Evolutionary conservation across 2,113 vertebrate species (phyloP).

Genomic region (Glaucomys volans): DNA sequence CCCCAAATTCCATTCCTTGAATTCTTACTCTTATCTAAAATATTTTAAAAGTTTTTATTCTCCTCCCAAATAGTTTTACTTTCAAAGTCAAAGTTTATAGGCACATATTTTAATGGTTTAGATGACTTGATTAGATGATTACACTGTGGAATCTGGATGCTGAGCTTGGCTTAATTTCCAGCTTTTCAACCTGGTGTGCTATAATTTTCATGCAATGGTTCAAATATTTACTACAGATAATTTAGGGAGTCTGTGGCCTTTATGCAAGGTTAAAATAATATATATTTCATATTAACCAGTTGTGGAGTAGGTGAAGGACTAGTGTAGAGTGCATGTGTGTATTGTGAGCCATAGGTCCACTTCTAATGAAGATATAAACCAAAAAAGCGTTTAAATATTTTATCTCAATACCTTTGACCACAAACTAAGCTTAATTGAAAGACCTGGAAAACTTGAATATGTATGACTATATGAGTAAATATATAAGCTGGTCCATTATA

Average conservation of each 20-base stretch:
- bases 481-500: neutral
- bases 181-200: neutral
- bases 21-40: conserved; percentile 41
- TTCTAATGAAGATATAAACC: conserved; percentile 14
- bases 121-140: conserved; percentile 3
- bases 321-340: neutral
- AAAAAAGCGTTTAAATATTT: neutral
- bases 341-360: neutral
- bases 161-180: conserved; percentile 25
- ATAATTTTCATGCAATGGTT: conserved; percentile 48
- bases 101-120: conserved; percentile 1
- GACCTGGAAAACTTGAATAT: conserved; percentile 40
- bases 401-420: neutral
- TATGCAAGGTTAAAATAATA: neutral
- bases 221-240: conserved; percentile 66
- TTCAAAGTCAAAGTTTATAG: neutral
- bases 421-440: conserved; percentile 49
- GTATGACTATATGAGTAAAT: neutral
- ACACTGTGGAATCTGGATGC: neutral
- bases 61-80: neutral
- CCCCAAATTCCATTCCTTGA: neutral
- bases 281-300: neutral
- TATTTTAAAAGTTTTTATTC: neutral
- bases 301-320: neutral
- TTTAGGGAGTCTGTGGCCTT: conserved; percentile 38